Conservation (phyloP, 2,113 vertebrate species). For the Polypterus bichir region DNA sequence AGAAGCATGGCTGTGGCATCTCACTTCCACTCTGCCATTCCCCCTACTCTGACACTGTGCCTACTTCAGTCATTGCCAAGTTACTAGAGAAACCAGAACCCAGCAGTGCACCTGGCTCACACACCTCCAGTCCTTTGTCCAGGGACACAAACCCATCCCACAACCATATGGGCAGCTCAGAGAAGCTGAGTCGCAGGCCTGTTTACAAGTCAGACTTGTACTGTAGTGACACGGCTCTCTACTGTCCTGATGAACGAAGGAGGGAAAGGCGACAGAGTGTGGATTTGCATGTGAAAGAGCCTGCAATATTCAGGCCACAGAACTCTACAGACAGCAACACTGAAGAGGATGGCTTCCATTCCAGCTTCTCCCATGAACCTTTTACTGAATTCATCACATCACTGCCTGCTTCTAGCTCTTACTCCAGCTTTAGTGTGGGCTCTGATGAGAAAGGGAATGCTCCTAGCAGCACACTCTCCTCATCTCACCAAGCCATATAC, state of each 20-base stretch:
- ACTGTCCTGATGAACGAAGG: constrained; percentile 75
- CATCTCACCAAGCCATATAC: constrained; percentile 77
- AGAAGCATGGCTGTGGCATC: constrained; percentile 61
- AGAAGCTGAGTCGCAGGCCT: constrained; percentile 52
- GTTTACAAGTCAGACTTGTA: constrained; percentile 76
- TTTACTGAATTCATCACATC: constrained; percentile 66
- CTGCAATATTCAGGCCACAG: constrained; percentile 60
- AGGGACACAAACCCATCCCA: constrained; percentile 48
- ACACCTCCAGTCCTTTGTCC: constrained; percentile 55
- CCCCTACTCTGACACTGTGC: constrained; percentile 66
- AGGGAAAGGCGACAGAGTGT: constrained; percentile 66
- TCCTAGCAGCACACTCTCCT: constrained; percentile 67
- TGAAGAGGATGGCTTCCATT: constrained; percentile 65
- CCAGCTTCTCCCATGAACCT: constrained; percentile 62
- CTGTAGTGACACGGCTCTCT: constrained; percentile 84
- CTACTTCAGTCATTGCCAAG: constrained; percentile 70
- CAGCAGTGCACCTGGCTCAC: constrained; percentile 57
- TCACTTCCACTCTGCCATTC: constrained; percentile 58
- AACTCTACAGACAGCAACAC: constrained; percentile 76
- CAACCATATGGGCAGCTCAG: constrained; percentile 45
- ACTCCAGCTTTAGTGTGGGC: constrained; percentile 81
- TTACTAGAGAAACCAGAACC: constrained; percentile 79
- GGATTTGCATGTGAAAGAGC: constrained; percentile 55
- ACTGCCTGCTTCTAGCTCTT: constrained; percentile 73
- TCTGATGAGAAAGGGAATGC: constrained; percentile 74